These are phyloP conservation scores for Cossypha niveicapilla DNA, from an alignment of 2,797 vertebrate species.

Conservation along the genomic window DNA sequence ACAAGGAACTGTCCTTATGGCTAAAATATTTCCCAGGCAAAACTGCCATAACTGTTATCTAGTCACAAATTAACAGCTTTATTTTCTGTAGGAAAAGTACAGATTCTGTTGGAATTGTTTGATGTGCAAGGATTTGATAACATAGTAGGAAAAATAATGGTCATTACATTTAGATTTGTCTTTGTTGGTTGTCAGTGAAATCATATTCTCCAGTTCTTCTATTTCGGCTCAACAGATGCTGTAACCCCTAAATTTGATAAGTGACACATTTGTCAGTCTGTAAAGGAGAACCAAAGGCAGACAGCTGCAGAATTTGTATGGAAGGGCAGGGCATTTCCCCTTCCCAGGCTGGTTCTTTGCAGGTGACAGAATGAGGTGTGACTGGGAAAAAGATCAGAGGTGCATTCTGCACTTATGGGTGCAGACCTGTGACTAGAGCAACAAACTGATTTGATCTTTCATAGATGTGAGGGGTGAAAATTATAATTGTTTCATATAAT, in stretches of 20 bases:
- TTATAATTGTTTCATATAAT: background rate
- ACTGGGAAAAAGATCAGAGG: background rate
- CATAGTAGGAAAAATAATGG: background rate
- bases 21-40: background rate
- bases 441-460: background rate
- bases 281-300: background rate
- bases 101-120: background rate
- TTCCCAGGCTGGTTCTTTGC: background rate
- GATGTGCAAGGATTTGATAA: background rate
- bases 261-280: background rate
- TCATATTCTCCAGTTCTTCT: background rate
- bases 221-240: too few relatives aligned
- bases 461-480: accelerated
- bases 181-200: background rate
- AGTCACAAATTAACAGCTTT: background rate
- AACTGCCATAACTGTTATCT: background rate
- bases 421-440: background rate
- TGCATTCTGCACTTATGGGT: background rate
- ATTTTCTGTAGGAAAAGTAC: background rate
- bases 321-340: background rate
- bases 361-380: background rate
- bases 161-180: background rate
- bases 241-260: background rate
- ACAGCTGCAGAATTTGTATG: background rate
- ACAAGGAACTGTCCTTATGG: background rate